A percentile compares a stretch with the other conserved stretches of the same genome.
Evolutionary conservation across 2,113 vertebrate genomes (phyloP).

Genomic region (Prionailurus viverrinus): DNA sequence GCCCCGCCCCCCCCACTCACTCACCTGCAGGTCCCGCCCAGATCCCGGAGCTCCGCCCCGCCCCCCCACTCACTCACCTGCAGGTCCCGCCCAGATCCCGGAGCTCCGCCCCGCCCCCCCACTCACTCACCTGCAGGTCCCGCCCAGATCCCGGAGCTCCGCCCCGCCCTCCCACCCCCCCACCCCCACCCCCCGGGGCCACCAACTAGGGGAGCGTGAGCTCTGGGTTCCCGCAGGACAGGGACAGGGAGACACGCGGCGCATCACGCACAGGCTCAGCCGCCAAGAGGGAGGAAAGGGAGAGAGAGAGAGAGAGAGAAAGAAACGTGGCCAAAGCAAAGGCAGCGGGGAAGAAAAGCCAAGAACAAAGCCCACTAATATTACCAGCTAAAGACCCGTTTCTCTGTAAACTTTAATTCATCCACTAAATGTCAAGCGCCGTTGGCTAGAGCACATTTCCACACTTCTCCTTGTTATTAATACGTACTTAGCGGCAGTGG

Average conservation of each 20-base stretch:
- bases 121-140: too few relatives aligned
- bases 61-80: too few relatives aligned
- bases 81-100: too few relatives aligned
- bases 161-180: too few relatives aligned
- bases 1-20: too few relatives aligned
- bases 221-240: background rate
- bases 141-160: too few relatives aligned
- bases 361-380: conserved; percentile 49
- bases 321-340: rapidly evolving
- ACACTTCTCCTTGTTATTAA: conserved; percentile 78
- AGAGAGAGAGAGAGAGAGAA: background rate
- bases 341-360: rapidly evolving
- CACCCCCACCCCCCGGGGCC: rapidly evolving
- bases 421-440: conserved; percentile 80
- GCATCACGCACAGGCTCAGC: background rate
- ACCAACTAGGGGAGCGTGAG: background rate
- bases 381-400: conserved; percentile 73
- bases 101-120: rapidly evolving
- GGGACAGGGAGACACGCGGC: background rate
- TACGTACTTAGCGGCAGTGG: conserved; percentile 71
- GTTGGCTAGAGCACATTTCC: conserved; percentile 65
- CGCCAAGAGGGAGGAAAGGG: rapidly evolving
- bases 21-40: too few relatives aligned
- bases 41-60: too few relatives aligned
- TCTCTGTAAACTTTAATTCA: conserved; percentile 78